Evolutionary conservation across 2,888 invertebrate species (phyloP).

Genomic region (Caenorhabditis angaria): DNA sequence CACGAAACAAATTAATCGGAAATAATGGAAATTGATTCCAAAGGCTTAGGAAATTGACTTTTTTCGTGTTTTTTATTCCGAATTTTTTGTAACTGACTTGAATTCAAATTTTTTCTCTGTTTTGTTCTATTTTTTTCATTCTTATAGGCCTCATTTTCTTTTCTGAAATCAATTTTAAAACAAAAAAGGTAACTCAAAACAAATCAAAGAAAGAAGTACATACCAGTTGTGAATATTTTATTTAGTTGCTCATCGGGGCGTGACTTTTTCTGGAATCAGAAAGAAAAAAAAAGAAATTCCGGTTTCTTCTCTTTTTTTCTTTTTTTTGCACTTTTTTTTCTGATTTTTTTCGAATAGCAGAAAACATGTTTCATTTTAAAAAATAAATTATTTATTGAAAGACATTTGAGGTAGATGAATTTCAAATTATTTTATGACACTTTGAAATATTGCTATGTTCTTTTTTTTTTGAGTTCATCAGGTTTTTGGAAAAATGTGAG

Average conservation of each 20-base stretch:
- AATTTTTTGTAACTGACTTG: background rate
- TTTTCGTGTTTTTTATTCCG: background rate
- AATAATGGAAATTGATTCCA: background rate
- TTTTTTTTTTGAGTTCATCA: background rate
- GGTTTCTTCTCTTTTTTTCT: background rate
- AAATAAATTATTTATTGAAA: background rate
- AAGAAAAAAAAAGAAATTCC: too few relatives aligned
- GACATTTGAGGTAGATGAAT: background rate
- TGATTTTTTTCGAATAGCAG: background rate
- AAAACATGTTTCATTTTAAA: background rate
- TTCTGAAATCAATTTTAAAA: too few relatives aligned
- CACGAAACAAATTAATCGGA: background rate
- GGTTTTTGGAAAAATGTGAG: too few relatives aligned
- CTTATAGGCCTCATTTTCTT: too few relatives aligned
- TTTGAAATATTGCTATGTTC: too few relatives aligned
- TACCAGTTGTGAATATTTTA: too few relatives aligned
- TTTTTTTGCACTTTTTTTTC: constrained; percentile 1
- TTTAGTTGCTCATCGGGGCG: constrained; percentile 2
- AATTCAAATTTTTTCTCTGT: background rate
- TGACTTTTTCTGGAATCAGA: constrained; percentile 3
- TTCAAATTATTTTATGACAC: background rate
- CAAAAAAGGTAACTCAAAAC: too few relatives aligned
- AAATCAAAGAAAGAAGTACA: too few relatives aligned
- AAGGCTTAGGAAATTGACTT: background rate
- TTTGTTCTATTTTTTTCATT: too few relatives aligned